phyloP scores from a whole-genome alignment of 2,888 invertebrate species.

The Eupeodes luniger region DNA sequence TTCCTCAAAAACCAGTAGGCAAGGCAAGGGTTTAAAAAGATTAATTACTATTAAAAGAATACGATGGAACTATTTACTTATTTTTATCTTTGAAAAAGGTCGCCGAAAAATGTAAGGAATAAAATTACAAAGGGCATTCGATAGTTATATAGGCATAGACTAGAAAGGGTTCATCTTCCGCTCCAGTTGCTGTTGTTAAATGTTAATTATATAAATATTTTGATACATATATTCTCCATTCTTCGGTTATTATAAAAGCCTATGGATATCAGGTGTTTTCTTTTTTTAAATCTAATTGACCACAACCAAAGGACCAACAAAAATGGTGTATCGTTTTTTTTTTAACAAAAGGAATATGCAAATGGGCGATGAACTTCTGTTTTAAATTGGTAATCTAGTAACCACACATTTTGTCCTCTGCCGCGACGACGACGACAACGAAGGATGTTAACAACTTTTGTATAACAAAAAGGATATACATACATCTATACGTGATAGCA shows the following conservation, averaged over 20 bases:
- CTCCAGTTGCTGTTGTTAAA: slow-evolving; percentile 67
- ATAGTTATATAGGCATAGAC: not conserved
- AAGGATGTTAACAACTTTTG: slow-evolving; percentile 56
- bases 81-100: not conserved
- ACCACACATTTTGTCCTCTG: not conserved
- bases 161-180: slow-evolving; percentile 60
- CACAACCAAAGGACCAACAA: slow-evolving; percentile 10
- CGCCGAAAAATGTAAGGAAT: not conserved
- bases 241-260: not conserved
- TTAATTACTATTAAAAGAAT: too few species aligned
- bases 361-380: slow-evolving; percentile 65
- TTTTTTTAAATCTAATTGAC: slow-evolving; percentile 60
- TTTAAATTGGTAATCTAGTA: not conserved
- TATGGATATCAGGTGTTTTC: slow-evolving; percentile 63
- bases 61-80: too few species aligned
- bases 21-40: too few species aligned
- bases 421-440: slow-evolving; percentile 23
- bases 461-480: slow-evolving; percentile 19
- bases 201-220: slow-evolving; percentile 70
- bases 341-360: slow-evolving; percentile 52
- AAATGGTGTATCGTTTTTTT: too few species aligned
- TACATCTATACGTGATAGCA: slow-evolving; percentile 5
- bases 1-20: too few species aligned
- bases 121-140: too few species aligned
- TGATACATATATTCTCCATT: slow-evolving; percentile 20